Evolutionary conservation across 2,113 vertebrate genomes (phyloP), one percentile per base, ranked within the genome.

Genomic region (Ctenodactylus gundi): DNA sequence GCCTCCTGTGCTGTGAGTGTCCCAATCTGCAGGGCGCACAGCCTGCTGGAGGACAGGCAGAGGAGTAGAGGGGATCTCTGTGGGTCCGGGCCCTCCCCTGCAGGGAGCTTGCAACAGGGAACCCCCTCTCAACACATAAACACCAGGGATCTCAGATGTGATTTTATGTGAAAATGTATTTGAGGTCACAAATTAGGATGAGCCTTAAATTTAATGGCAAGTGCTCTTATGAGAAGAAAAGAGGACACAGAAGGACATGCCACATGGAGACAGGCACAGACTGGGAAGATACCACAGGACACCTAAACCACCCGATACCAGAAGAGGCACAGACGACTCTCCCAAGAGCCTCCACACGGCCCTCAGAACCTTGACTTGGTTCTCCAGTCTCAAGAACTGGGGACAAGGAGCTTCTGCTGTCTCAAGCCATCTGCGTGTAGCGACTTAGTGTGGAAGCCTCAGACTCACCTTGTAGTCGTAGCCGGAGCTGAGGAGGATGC

Each of bases 391-490:
- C 62, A 4, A 64, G 51, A 34, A 75, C 10, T 0, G 21, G 6
- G 58, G 8, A 39, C 15, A 34, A 46, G 7, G 8, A 18, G 51
- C 21, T 20, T 75, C 75, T 36, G 8, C n/a, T 27, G 41, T 75
- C 39, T 53, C 6, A 21, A 80, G 13, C 44, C 3, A 49, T 39
- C 14, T 7, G 57, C 21, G 1, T 44, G 7, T 5, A 23, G 73
- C 7, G 10, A 20, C 29, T 1, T n/a, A n/a, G 27, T 1, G 5
- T 25, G n/a, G 77, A 4, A n/a, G 58, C 36, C 41, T n/a, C 65
- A 4, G 36, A 44, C 98, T 89, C 96, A 99, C 99, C 99, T 99
- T 98, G 97, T 99, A 99, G 98, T 99, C 99, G 2, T 99, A 99
- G 80, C 98, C 99, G 0, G 99, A 98, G 36, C 99, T 99, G 97